A percentile compares a stretch with the other conserved stretches of the same genome.
Evolutionary conservation across 2,888 invertebrate species (phyloP).

Genomic region (Neoascia interrupta): DNA sequence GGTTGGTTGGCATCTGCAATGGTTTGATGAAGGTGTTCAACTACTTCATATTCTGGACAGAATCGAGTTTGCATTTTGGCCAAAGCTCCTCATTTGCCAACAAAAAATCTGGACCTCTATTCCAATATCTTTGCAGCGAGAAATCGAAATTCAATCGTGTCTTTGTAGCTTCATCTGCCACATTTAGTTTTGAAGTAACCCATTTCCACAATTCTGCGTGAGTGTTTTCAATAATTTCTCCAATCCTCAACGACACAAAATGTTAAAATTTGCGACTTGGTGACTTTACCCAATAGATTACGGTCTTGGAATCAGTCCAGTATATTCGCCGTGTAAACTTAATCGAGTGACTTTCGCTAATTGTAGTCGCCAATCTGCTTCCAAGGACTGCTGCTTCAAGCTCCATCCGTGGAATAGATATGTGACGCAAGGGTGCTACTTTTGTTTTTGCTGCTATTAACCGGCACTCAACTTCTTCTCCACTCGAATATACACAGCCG

Average conservation of each 20-base stretch:
- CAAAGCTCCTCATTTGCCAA: too few species aligned
- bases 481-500: slow-evolving; percentile 27
- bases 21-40: too few species aligned
- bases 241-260: too few species aligned
- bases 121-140: too few species aligned
- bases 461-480: slow-evolving; percentile 10
- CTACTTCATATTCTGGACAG: too few species aligned
- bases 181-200: not conserved
- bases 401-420: slow-evolving; percentile 45
- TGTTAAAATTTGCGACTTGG: too few species aligned
- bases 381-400: slow-evolving; percentile 35
- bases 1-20: too few species aligned
- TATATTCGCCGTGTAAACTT: slow-evolving; percentile 15
- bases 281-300: not conserved
- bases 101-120: too few species aligned
- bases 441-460: slow-evolving; percentile 42
- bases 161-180: not conserved
- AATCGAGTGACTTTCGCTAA: slow-evolving; percentile 13
- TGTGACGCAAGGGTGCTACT: slow-evolving; percentile 36
- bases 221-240: not conserved
- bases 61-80: too few species aligned
- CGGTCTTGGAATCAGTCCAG: slow-evolving; percentile 49
- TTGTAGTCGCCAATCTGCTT: slow-evolving; percentile 2
- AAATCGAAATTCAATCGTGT: not conserved
- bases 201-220: not conserved